Conservation (phyloP, 2,113 vertebrate species). For the Acanthisitta chloris region DNA sequence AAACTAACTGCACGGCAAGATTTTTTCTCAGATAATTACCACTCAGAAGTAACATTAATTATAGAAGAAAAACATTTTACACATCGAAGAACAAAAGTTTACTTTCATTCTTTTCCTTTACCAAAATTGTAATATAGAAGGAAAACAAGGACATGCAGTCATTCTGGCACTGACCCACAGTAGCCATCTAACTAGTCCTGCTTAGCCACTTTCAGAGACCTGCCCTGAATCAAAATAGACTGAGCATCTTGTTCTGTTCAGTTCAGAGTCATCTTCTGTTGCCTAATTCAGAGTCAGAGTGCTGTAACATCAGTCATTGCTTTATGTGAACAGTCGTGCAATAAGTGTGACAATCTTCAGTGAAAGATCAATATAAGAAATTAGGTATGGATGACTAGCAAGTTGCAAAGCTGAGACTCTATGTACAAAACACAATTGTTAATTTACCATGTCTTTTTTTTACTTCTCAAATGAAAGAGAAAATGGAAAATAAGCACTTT, state of each 20-base stretch:
- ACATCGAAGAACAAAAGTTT: background rate
- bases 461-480: background rate
- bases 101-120: background rate
- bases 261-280: background rate
- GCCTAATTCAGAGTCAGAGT: background rate
- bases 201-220: background rate
- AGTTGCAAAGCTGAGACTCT: background rate
- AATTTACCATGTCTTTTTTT: background rate
- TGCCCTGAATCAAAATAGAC: background rate
- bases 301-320: background rate
- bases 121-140: background rate
- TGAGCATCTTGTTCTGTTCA: background rate
- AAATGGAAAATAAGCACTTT: background rate
- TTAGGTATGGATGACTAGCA: background rate
- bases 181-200: background rate
- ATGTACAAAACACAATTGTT: background rate
- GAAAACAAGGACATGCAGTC: background rate
- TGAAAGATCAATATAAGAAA: background rate
- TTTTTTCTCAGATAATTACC: background rate
- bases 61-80: background rate
- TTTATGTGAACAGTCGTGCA: background rate
- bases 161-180: background rate
- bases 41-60: background rate
- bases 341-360: background rate
- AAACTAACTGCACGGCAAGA: background rate